These are phyloP conservation scores for Bhutanitis thaidina DNA, from an alignment of 2,888 invertebrate species.

Conservation along the genomic window DNA sequence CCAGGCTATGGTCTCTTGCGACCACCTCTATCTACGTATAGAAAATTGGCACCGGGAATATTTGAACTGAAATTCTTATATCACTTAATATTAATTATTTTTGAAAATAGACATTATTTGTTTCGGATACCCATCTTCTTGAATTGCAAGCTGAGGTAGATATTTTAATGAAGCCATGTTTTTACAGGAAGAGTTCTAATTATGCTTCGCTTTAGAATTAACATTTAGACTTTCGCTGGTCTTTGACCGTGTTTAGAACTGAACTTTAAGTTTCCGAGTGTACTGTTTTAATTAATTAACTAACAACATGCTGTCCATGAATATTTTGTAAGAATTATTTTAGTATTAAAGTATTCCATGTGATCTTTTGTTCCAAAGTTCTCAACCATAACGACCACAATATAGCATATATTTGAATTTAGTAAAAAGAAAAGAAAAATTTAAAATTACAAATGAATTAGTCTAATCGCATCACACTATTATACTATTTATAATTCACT, in stretches of 20 bases:
- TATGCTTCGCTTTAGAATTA: slow-evolving; percentile 13
- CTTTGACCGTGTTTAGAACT: slow-evolving; percentile 16
- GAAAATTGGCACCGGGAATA: slow-evolving; percentile 44
- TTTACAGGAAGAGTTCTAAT: slow-evolving; percentile 13
- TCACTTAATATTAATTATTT: slow-evolving; percentile 31
- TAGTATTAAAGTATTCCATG: no score
- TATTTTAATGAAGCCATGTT: neutral
- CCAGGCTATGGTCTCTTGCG: slow-evolving; percentile 40
- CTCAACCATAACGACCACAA: no score
- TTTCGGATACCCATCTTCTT: neutral
- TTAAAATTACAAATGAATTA: no score
- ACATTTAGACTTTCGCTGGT: slow-evolving; percentile 17
- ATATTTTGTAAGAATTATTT: neutral
- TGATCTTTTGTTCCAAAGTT: no score
- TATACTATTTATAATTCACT: no score
- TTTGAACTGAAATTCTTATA: slow-evolving; percentile 30
- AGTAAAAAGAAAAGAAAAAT: no score
- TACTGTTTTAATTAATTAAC: slow-evolving; percentile 19
- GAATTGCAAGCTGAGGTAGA: neutral
- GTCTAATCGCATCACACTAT: no score
- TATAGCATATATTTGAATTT: no score
- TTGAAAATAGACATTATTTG: slow-evolving; percentile 23
- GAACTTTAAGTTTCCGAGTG: slow-evolving; percentile 16
- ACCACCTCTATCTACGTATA: slow-evolving; percentile 62
- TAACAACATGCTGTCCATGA: neutral